Conservation (phyloP, 1,140 invertebrate species). For the Sinella curviseta region DNA sequence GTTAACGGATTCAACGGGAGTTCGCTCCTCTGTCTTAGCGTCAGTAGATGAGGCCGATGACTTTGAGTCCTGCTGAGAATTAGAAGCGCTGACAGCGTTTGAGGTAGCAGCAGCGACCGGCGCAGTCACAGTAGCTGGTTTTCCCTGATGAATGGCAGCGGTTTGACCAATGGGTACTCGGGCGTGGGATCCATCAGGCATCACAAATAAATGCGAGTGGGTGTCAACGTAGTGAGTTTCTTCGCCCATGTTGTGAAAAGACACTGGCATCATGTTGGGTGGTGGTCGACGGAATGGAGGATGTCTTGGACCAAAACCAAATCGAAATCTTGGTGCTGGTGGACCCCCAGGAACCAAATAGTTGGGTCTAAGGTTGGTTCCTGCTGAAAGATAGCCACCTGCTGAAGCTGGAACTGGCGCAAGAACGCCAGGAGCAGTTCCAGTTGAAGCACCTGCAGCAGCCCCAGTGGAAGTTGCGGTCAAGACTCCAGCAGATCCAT, state of each 20-base stretch:
- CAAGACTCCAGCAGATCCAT: not conserved
- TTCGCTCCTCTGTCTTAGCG: not conserved
- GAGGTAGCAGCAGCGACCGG: not conserved
- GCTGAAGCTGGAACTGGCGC: not conserved
- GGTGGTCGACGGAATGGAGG: not conserved
- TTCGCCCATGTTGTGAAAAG: not conserved
- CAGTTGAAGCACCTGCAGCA: not conserved
- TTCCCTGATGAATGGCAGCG: not conserved
- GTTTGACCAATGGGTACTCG: not conserved
- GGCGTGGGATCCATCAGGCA: not conserved
- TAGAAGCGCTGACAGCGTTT: not conserved
- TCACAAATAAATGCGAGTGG: not conserved
- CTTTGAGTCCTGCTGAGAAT: not conserved
- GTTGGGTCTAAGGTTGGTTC: not conserved
- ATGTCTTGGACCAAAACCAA: slow-evolving; percentile 2
- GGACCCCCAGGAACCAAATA: not conserved
- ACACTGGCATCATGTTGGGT: not conserved
- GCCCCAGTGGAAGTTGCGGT: not conserved
- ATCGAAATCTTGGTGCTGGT: not conserved
- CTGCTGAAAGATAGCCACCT: not conserved
- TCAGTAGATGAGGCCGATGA: not conserved
- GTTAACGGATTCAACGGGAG: not conserved
- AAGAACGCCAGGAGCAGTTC: not conserved
- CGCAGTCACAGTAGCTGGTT: not conserved
- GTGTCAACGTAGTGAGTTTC: not conserved